These are phyloP conservation scores for Hippopotamus amphibius DNA, from an alignment of 2,113 vertebrate genomes.

Conservation along the genomic window DNA sequence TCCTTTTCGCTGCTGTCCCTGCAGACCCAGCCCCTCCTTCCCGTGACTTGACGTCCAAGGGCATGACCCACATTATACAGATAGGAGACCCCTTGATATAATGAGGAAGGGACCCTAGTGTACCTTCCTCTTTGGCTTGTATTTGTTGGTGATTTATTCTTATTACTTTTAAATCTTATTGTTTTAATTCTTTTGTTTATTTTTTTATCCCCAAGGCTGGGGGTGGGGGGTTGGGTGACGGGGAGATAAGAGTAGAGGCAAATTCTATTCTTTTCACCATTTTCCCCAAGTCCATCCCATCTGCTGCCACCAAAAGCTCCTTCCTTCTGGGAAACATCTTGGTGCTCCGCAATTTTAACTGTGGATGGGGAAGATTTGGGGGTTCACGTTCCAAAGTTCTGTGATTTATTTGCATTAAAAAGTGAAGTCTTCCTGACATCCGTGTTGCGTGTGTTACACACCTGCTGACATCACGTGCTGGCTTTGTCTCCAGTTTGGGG, in stretches of 20 bases:
- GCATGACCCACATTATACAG: accelerated
- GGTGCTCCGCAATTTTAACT: neutral
- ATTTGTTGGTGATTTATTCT: neutral
- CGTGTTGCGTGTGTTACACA: accelerated
- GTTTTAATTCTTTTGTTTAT: neutral
- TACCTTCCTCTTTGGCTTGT: neutral
- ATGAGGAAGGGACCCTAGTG: neutral
- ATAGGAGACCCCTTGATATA: accelerated
- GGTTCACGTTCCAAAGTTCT: neutral
- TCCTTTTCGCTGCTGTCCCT: neutral
- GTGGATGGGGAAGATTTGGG: too few species aligned
- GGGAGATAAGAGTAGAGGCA: neutral
- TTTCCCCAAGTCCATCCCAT: neutral
- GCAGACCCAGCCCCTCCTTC: neutral
- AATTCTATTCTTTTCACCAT: neutral
- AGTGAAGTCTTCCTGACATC: too few species aligned
- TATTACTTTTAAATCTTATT: neutral
- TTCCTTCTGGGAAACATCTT: neutral
- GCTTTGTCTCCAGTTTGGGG: neutral
- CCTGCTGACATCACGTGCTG: neutral
- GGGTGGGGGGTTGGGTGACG: too few species aligned
- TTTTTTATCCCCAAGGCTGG: neutral
- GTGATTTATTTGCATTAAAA: too few species aligned
- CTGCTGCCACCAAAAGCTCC: neutral
- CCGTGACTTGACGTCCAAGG: accelerated